A percentile compares a stretch with the other conserved stretches of the same genome.
Evolutionary conservation across 2,888 invertebrate species (phyloP).

Genomic region (Lepetodrilus schrolli): DNA sequence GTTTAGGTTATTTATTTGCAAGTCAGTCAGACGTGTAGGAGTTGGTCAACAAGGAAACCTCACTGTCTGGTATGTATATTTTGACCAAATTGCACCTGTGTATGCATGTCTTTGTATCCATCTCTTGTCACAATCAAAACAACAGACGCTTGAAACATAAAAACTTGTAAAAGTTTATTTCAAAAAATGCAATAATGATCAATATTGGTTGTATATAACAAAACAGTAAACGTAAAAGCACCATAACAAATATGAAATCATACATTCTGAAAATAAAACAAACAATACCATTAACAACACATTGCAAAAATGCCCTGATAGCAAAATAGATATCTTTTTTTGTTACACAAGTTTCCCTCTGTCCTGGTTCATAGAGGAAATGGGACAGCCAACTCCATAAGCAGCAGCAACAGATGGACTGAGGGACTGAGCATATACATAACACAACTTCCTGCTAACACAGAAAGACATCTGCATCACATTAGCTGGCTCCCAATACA

Average conservation of each 20-base stretch:
- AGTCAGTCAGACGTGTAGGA: too few relatives aligned
- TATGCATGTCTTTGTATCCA: neutral
- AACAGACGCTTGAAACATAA: neutral
- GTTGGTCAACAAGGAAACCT: too few relatives aligned
- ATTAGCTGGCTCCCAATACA: neutral
- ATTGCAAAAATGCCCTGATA: too few relatives aligned
- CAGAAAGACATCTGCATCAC: neutral
- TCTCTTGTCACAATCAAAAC: neutral
- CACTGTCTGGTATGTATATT: neutral
- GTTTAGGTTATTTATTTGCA: too few relatives aligned
- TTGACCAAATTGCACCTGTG: neutral
- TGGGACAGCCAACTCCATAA: neutral
- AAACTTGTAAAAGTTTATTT: neutral
- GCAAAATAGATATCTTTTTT: too few relatives aligned
- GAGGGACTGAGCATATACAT: neutral
- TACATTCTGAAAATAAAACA: neutral
- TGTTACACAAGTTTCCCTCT: neutral
- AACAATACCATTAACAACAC: neutral
- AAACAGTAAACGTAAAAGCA: neutral
- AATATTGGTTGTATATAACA: neutral
- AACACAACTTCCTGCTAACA: neutral
- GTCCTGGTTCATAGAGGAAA: neutral
- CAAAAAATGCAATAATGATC: neutral
- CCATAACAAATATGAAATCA: neutral
- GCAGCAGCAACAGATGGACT: too few relatives aligned